phyloP scores from a whole-genome alignment of 2,113 vertebrate species.

The Glareola pratincola region DNA sequence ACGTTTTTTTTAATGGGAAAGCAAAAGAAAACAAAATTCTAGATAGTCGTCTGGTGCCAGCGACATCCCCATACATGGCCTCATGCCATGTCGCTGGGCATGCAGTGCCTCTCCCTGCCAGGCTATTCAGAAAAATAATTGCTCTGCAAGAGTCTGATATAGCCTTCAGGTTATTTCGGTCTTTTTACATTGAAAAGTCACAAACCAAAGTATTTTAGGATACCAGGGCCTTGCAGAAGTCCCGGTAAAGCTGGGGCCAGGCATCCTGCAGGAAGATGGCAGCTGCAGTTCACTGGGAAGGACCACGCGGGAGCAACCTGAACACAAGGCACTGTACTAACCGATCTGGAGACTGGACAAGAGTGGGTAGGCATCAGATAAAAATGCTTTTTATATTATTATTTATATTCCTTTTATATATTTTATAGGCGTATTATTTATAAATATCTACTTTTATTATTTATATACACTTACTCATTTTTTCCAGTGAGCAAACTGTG shows the following conservation, averaged over 20 bases:
- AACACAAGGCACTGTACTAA: neutral
- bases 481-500: neutral
- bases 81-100: neutral
- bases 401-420: neutral
- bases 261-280: neutral
- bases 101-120: neutral
- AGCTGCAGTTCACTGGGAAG: neutral
- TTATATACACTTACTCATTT: neutral
- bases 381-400: rapidly evolving
- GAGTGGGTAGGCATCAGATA: neutral
- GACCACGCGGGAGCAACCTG: neutral
- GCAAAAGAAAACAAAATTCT: neutral
- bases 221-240: neutral
- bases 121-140: neutral
- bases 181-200: neutral
- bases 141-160: neutral
- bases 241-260: neutral
- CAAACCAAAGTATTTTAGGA: neutral
- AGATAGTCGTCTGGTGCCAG: neutral
- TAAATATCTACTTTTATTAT: neutral
- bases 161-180: neutral
- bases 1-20: neutral
- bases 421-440: neutral
- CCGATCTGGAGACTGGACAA: neutral
- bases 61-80: neutral